Conservation (phyloP, 2,113 vertebrate species). For the Gavia stellata region DNA sequence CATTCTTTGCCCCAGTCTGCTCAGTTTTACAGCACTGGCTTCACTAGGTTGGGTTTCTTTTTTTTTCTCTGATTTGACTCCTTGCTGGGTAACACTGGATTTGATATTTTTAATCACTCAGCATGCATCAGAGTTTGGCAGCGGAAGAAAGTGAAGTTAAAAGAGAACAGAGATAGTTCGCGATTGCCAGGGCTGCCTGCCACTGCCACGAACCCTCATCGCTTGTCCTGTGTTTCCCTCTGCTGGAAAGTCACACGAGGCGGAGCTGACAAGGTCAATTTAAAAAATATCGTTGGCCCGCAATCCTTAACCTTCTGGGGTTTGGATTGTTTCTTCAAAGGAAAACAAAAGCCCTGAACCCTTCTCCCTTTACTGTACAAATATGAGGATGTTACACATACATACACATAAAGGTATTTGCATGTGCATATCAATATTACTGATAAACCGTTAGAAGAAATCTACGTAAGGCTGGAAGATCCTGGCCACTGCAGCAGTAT, state of each 20-base stretch:
- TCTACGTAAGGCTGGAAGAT: neutral
- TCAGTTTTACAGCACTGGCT: neutral
- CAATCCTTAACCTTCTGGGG: neutral
- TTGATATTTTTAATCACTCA: constrained; percentile 61
- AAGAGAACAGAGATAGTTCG: constrained; percentile 46
- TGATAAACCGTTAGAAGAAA: neutral
- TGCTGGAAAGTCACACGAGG: neutral
- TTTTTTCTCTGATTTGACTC: neutral
- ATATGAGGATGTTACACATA: rapidly evolving
- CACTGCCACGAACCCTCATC: neutral
- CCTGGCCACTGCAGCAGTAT: too few species aligned
- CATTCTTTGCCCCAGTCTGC: neutral
- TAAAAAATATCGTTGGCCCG: rapidly evolving
- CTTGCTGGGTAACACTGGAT: neutral
- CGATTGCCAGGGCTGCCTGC: constrained; percentile 47
- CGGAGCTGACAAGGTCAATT: neutral
- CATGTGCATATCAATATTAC: too few species aligned
- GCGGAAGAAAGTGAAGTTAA: constrained; percentile 65
- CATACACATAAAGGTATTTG: rapidly evolving
- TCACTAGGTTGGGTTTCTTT: neutral
- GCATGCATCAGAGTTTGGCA: constrained; percentile 61
- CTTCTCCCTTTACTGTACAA: neutral
- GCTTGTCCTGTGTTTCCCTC: neutral
- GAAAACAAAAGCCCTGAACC: neutral
- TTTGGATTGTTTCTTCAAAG: neutral